These are phyloP conservation scores for Nasonia longicornis DNA, from an alignment of 1,140 invertebrate genomes.

Conservation along the genomic window DNA sequence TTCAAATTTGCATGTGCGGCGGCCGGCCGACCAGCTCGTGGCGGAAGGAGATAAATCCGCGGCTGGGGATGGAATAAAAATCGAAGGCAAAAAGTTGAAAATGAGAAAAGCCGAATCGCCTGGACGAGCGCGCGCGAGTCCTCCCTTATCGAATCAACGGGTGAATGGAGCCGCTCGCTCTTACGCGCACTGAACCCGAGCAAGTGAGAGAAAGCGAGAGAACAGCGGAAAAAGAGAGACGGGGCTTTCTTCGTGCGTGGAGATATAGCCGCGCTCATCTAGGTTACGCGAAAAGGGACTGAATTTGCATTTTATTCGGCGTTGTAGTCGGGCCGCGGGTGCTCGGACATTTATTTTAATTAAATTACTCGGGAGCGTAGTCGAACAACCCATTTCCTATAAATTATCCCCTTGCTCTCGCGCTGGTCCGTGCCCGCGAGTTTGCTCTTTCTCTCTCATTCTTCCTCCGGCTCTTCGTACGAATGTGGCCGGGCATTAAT, in stretches of 20 bases:
- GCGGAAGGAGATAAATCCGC: conserved; percentile 38
- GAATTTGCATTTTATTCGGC: conserved; percentile 71
- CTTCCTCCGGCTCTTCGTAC: conserved; percentile 33
- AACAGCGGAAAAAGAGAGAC: neutral
- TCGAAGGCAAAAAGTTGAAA: conserved; percentile 46
- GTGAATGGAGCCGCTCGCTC: conserved; percentile 60
- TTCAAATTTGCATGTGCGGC: conserved; percentile 31
- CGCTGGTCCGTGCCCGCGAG: conserved; percentile 33
- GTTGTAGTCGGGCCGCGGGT: conserved; percentile 56
- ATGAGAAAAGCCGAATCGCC: conserved; percentile 49
- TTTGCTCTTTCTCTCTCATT: conserved; percentile 40
- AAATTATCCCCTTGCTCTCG: conserved; percentile 67
- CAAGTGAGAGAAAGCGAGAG: neutral
- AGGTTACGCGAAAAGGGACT: conserved; percentile 64
- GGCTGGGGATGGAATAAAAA: conserved; percentile 33
- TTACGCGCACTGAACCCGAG: conserved; percentile 21
- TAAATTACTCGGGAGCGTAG: conserved; percentile 67
- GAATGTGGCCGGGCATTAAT: conserved; percentile 65
- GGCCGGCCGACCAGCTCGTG: neutral
- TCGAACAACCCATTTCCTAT: conserved; percentile 72
- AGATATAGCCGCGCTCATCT: conserved; percentile 47
- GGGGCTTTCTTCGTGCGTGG: conserved; percentile 18
- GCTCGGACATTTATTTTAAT: conserved; percentile 71
- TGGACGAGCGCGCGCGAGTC: conserved; percentile 52
- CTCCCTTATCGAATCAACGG: conserved; percentile 67